Evolutionary conservation across 2,797 vertebrate species (phyloP).

Genomic region (Echeneis naucrates): DNA sequence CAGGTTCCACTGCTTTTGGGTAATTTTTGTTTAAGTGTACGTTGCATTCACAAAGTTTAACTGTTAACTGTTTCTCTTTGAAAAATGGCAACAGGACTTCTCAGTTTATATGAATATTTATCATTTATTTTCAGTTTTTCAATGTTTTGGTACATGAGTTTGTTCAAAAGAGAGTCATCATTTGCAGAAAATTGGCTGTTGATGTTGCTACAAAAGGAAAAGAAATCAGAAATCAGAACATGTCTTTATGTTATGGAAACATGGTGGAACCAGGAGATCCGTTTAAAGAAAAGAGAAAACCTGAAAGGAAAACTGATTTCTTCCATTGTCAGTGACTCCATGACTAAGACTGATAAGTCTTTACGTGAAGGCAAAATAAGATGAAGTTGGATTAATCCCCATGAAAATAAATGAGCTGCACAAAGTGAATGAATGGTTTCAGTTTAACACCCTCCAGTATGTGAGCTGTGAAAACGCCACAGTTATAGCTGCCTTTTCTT

Average conservation of each 20-base stretch:
- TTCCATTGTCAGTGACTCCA: constrained; percentile 13
- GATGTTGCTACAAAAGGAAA: constrained; percentile 4
- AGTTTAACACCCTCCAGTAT: constrained; percentile 28
- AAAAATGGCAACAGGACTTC: not conserved
- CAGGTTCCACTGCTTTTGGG: not conserved
- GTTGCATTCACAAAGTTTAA: too few species aligned
- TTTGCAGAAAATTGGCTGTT: constrained; percentile 8
- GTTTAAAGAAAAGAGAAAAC: not conserved
- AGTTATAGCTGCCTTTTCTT: constrained; percentile 68
- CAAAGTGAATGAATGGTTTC: not conserved
- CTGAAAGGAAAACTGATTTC: not conserved
- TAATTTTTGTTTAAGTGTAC: too few species aligned
- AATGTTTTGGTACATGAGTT: constrained; percentile 28
- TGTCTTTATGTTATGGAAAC: constrained; percentile 30
- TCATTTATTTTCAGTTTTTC: constrained; percentile 55
- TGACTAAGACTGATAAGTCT: constrained; percentile 23
- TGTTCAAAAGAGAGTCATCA: constrained; percentile 35
- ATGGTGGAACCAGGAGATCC: constrained; percentile 14
- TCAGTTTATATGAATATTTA: constrained; percentile 25
- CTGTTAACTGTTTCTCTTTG: not conserved
- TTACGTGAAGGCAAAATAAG: constrained; percentile 22
- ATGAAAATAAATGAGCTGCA: not conserved
- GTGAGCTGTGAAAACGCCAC: constrained; percentile 29
- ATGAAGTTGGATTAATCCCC: constrained; percentile 3
- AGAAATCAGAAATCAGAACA: constrained; percentile 12